These are phyloP conservation scores for Agrilus mali DNA, from an alignment of 2,888 invertebrate genomes.

Conservation along the genomic window DNA sequence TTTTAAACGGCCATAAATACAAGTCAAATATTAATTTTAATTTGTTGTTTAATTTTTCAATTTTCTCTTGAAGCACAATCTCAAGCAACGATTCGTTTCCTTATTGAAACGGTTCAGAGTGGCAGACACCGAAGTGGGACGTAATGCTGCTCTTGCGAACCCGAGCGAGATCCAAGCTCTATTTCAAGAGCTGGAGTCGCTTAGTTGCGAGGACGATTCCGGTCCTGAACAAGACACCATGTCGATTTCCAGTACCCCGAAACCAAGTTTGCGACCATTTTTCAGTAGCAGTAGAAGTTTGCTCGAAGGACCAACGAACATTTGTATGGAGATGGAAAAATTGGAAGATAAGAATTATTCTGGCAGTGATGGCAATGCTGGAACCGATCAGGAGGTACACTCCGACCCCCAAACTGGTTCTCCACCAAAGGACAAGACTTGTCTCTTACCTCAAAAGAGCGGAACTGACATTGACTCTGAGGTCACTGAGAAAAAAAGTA, in stretches of 20 bases:
- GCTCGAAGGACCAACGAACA: conserved; percentile 22
- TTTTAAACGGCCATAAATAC: too few species aligned
- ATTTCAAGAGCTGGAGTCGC: conserved; percentile 90
- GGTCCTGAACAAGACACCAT: conserved; percentile 94
- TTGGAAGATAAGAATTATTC: conserved; percentile 35
- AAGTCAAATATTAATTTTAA: too few species aligned
- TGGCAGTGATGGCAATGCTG: conserved; percentile 42
- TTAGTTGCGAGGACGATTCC: conserved; percentile 78
- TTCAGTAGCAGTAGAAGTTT: conserved; percentile 84
- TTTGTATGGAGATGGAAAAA: conserved; percentile 22
- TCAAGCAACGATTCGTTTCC: conserved; percentile 95
- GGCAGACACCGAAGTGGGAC: conserved; percentile 76
- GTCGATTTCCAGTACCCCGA: conserved; percentile 93
- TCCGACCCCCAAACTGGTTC: conserved; percentile 47
- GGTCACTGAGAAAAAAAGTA: conserved; percentile 40
- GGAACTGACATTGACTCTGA: conserved; percentile 26
- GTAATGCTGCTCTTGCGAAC: conserved; percentile 51
- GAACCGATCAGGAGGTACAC: conserved; percentile 56
- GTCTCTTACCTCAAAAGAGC: conserved; percentile 15
- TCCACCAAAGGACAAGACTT: conserved; percentile 39
- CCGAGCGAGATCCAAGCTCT: conserved; percentile 87
- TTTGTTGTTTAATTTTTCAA: background rate
- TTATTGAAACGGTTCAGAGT: conserved; percentile 86
- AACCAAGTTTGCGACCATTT: conserved; percentile 89
- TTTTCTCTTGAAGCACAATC: conserved; percentile 68